Evolutionary conservation across 2,113 vertebrate genomes (phyloP).

Genomic region (Salminus brasiliensis): DNA sequence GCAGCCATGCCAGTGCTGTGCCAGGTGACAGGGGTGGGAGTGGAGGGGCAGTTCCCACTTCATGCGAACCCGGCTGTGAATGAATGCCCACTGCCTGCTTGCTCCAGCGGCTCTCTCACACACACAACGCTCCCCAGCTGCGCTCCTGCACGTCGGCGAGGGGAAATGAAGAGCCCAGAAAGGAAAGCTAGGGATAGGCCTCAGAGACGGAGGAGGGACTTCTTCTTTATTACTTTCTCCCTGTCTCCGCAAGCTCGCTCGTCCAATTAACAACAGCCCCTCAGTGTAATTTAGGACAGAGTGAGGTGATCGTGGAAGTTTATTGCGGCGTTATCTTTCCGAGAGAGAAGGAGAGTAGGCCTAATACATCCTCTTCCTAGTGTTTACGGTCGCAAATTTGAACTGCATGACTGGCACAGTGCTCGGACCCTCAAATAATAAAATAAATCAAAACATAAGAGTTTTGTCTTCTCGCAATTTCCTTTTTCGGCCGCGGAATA

Average conservation of each 20-base stretch:
- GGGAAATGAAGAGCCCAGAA: constrained; percentile 39
- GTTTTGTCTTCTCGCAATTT: constrained; percentile 95
- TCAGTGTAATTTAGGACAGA: constrained; percentile 85
- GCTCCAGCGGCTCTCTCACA: not conserved
- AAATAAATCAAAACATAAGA: constrained; percentile 97
- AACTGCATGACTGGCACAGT: constrained; percentile 83
- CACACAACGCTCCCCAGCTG: not conserved
- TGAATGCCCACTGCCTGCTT: constrained; percentile 23
- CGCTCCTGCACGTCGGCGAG: constrained; percentile 7
- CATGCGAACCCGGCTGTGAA: not conserved
- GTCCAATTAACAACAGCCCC: constrained; percentile 70
- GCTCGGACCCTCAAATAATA: constrained; percentile 86
- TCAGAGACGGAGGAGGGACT: constrained; percentile 11
- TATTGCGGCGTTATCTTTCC: constrained; percentile 86
- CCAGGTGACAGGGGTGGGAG: not conserved
- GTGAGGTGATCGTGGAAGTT: constrained; percentile 83
- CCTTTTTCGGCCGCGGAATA: constrained; percentile 86
- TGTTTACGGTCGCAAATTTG: constrained; percentile 88
- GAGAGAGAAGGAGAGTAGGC: constrained; percentile 82
- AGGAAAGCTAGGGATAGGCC: constrained; percentile 11
- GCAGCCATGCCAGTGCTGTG: not conserved
- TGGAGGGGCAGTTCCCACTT: not conserved
- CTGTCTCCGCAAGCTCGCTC: constrained; percentile 56
- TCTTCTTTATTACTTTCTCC: not conserved
- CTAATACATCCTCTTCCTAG: constrained; percentile 81